Percentiles rank a stretch among this genome's conserved stretches.
phyloP scores from a whole-genome alignment of 2,113 vertebrate species.

The Cnemophilus loriae region DNA sequence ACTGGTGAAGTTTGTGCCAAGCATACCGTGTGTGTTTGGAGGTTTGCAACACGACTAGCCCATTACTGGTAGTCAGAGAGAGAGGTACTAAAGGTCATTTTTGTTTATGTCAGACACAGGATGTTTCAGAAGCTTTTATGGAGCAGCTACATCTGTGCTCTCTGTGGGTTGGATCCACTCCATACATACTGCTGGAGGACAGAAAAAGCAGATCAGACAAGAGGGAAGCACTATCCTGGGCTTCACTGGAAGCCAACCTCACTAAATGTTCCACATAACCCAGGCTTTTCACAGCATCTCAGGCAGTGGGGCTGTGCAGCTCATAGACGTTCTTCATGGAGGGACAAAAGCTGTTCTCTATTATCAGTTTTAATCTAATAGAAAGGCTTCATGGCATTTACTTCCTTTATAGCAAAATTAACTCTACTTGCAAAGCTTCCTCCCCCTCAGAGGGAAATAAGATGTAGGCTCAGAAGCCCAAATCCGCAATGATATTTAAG shows the following conservation, averaged over 20 bases:
- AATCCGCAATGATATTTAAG: constrained; percentile 56
- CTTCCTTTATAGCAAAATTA: constrained; percentile 23
- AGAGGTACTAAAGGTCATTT: constrained; percentile 40
- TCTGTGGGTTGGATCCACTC: constrained; percentile 17
- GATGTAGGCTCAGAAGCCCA: constrained; percentile 35
- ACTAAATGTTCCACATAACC: not conserved
- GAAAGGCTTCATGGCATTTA: constrained; percentile 4
- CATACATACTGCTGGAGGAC: constrained; percentile 23
- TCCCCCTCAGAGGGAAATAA: constrained; percentile 49
- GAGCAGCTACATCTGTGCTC: constrained; percentile 42
- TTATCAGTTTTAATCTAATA: not conserved
- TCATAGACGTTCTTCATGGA: not conserved
- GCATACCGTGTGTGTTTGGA: not conserved
- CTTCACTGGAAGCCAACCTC: not conserved
- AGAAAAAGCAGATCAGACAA: not conserved
- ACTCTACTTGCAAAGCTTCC: constrained; percentile 33
- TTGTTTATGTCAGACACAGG: constrained; percentile 55
- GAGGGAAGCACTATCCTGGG: not conserved
- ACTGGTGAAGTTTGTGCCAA: not conserved
- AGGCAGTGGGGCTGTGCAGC: not conserved
- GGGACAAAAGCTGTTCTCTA: not conserved
- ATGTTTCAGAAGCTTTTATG: constrained; percentile 44
- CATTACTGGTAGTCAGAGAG: constrained; percentile 1
- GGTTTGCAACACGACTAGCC: not conserved
- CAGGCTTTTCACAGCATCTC: not conserved